Evolutionary conservation across 2,888 invertebrate genomes (phyloP), one percentile per base, ranked within the genome.

Genomic region (Acanthosepion lycidas): DNA sequence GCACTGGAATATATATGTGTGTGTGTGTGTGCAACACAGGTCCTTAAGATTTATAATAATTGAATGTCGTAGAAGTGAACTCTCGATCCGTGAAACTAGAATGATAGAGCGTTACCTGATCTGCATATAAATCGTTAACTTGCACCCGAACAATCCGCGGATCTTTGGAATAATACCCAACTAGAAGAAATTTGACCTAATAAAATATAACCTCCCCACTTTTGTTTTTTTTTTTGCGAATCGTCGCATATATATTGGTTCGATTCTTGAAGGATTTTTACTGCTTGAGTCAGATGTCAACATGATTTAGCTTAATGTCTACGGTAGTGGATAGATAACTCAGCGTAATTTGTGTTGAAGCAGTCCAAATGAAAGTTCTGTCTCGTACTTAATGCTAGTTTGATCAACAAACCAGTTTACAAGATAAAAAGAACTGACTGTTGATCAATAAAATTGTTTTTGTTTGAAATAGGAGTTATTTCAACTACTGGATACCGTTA

Each of bases 11-110:
- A 23, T 0, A 59, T 23, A 23, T 59, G 26, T 23, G 20, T 4
- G 20, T 59, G 59, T 23, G 59, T 59, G 23, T 20, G 20, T 20
- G 20, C 55, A 78, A n/a, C 78, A 78, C 78, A 3, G 12, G n/a
- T n/a, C 78, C 53, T 94, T 18, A 53, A 91, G n/a, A 94, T 91
- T 23, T 48, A 91, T 93, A 49, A 91, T 94, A 91, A 26, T 49
- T 42, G 64, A 59, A 49, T 94, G 59, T 91, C 78, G 48, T 28
- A 28, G 28, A 94, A 91, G 15, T 42, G 42, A 78, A 48, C 28
- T 6, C 9, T n/a, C 78, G 6, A n/a, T 15, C n/a, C 15, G 78
- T n/a, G n/a, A 33, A 78, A n/a, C 78, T 78, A 9, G 78, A 26
- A 26, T 28, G 2, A 28, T 78, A 28, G 8, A 78, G 78, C 78